Evolutionary conservation across 2,888 invertebrate genomes (phyloP).

Genomic region (Andrena bicolor): DNA sequence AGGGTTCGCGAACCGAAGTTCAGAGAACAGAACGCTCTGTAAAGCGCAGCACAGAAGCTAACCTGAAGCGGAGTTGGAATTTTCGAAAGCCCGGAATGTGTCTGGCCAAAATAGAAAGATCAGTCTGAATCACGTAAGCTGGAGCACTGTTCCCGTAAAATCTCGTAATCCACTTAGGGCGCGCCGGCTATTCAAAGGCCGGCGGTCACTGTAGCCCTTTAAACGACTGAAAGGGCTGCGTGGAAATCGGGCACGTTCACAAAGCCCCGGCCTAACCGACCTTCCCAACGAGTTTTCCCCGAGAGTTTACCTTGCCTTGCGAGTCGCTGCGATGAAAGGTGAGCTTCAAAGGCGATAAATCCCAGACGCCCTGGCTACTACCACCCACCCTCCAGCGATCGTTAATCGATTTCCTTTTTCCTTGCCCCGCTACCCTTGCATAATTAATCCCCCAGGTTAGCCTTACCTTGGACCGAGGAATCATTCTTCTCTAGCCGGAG

Average conservation of each 20-base stretch:
- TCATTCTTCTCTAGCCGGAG: no score
- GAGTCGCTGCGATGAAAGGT: conserved; percentile 8
- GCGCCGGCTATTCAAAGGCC: conserved; percentile 16
- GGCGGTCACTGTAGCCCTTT: conserved; percentile 25
- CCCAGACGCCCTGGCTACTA: conserved; percentile 13
- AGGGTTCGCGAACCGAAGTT: no score
- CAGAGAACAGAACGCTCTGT: no score
- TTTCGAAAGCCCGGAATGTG: not conserved
- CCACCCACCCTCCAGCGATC: conserved; percentile 17
- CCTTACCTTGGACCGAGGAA: no score
- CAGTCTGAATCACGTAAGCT: conserved; percentile 11
- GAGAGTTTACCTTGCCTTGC: not conserved
- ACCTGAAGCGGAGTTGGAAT: not conserved
- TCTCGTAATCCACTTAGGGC: conserved; percentile 44
- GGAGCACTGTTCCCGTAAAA: conserved; percentile 31
- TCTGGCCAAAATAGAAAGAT: conserved; percentile 43
- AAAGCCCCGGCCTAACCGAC: conserved; percentile 2
- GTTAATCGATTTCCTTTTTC: conserved; percentile 41
- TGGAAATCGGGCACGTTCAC: conserved; percentile 24
- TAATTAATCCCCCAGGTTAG: conserved; percentile 14
- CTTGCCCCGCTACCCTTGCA: not conserved
- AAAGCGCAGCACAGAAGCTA: no score
- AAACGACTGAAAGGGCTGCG: conserved; percentile 18
- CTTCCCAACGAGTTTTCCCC: conserved; percentile 30
- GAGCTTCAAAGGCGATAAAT: conserved; percentile 43